Percentiles rank a stretch among this genome's conserved stretches.
Evolutionary conservation across 2,113 vertebrate genomes (phyloP).

Genomic region (Octodon degus): DNA sequence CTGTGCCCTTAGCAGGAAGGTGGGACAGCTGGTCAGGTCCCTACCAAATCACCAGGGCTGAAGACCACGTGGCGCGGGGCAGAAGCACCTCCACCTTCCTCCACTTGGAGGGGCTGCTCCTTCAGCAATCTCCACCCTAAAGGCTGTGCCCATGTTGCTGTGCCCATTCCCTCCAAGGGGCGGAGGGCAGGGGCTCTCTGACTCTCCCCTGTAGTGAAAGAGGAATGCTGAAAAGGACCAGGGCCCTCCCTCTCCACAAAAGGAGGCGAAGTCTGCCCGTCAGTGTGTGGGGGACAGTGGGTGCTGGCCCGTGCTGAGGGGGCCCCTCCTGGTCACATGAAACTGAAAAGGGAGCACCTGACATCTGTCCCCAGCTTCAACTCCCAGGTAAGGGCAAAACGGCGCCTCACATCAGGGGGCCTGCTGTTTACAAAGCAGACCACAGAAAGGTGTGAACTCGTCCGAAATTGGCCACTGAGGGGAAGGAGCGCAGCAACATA

Average conservation of each 20-base stretch:
- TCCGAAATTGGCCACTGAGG: not conserved
- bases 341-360: not conserved
- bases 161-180: not conserved
- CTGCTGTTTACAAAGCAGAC: not conserved
- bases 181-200: too few relatives aligned
- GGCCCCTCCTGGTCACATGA: not conserved
- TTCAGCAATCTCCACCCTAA: not conserved
- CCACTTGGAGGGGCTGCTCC: not conserved
- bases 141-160: not conserved
- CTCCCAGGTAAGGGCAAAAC: not conserved
- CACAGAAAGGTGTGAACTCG: not conserved
- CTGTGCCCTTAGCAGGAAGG: not conserved
- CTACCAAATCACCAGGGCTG: too few relatives aligned
- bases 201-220: not conserved
- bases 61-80: not conserved
- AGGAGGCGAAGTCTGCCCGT: not conserved
- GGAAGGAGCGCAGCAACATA: not conserved
- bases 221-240: not conserved
- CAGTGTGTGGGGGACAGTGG: not conserved
- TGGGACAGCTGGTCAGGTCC: not conserved
- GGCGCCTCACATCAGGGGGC: not conserved
- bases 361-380: not conserved
- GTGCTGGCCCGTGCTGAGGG: not conserved
- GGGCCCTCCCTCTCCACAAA: not conserved
- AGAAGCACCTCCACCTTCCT: not conserved